These are phyloP conservation scores for Chaetophractus vellerosus DNA, from an alignment of 2,797 vertebrate genomes.

Conservation along the genomic window DNA sequence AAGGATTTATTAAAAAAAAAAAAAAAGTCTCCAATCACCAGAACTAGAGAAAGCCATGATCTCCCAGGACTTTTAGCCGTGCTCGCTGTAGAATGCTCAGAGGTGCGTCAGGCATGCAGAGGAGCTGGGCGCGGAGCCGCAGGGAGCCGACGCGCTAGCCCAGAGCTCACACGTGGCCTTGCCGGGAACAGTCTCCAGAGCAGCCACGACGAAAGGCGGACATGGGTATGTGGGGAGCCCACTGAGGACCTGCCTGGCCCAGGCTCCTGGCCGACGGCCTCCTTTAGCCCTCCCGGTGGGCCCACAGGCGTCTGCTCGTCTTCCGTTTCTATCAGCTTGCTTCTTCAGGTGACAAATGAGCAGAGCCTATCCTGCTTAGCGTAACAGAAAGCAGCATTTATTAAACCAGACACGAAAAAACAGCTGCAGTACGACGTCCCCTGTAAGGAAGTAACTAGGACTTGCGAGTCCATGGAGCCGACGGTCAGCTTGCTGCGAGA, in stretches of 20 bases:
- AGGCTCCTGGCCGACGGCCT: neutral
- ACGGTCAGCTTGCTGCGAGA: too few species aligned
- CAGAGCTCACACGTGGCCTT: too few species aligned
- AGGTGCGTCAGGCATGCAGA: slow-evolving; percentile 68
- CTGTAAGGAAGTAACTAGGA: too few species aligned
- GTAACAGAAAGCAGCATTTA: neutral
- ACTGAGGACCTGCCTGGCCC: neutral
- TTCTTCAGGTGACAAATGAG: neutral
- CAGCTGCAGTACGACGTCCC: neutral
- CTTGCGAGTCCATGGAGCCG: neutral
- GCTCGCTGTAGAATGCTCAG: neutral
- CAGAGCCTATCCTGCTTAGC: neutral
- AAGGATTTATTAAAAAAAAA: slow-evolving; percentile 70
- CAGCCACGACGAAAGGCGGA: neutral
- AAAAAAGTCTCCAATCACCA: slow-evolving; percentile 63
- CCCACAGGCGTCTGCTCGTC: neutral
- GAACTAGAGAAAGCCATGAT: slow-evolving; percentile 60
- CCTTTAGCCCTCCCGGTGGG: neutral
- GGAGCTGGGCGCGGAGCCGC: too few species aligned
- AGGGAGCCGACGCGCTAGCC: too few species aligned
- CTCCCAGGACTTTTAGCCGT: neutral
- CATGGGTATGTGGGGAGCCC: rapidly evolving
- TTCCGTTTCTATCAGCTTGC: neutral
- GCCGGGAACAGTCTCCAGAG: too few species aligned
- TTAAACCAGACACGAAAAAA: too few species aligned